Conservation (phyloP, 37 sponge, comb jelly and placozoan genomes). For the Tethya wilhelma region DNA sequence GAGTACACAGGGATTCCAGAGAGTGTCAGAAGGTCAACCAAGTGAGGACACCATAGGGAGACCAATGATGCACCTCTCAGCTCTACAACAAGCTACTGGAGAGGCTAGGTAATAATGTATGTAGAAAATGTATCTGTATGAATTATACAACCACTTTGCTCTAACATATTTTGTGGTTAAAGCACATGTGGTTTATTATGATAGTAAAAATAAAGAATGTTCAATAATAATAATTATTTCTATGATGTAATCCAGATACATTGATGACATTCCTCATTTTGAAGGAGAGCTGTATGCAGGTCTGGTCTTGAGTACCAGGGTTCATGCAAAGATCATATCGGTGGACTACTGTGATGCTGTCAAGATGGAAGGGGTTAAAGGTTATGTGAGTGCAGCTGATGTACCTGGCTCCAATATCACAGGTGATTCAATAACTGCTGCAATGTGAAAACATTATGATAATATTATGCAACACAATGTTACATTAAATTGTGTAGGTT, state of each 20-base stretch:
- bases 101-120: constrained; percentile 73
- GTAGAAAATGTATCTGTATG: too few relatives aligned
- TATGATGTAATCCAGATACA: constrained; percentile 52
- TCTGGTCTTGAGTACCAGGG: constrained; percentile 57
- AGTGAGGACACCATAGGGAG: constrained; percentile 64
- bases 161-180: too few relatives aligned
- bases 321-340: constrained; percentile 73
- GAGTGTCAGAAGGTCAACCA: constrained; percentile 32
- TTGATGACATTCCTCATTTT: constrained; percentile 80
- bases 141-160: neutral
- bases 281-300: constrained; percentile 83
- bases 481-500: neutral
- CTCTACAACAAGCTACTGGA: constrained; percentile 81
- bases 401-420: constrained; percentile 63
- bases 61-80: constrained; percentile 82
- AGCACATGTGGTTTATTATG: too few relatives aligned
- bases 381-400: constrained; percentile 62
- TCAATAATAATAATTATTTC: neutral
- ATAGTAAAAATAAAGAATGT: neutral
- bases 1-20: constrained; percentile 67
- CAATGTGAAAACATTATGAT: too few relatives aligned
- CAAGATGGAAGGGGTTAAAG: constrained; percentile 61
- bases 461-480: neutral
- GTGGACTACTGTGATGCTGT: constrained; percentile 60
- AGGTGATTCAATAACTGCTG: too few relatives aligned